Evolutionary conservation across 2,888 invertebrate species (phyloP).

Genomic region (Tubulanus polymorphus): DNA sequence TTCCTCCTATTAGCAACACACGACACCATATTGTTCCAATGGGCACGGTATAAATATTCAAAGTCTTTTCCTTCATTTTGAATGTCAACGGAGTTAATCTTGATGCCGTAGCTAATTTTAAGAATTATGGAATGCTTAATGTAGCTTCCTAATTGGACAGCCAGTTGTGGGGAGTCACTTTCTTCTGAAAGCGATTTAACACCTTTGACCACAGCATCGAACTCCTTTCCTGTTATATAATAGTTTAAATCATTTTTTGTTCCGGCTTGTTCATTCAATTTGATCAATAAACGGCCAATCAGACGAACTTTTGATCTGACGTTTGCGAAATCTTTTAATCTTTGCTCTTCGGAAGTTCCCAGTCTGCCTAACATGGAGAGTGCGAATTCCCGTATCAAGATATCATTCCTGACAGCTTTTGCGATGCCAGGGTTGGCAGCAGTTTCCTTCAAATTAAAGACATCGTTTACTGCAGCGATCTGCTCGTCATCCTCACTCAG

Average conservation of each 20-base stretch:
- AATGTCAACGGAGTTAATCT: background rate
- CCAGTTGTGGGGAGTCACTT: background rate
- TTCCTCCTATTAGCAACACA: background rate
- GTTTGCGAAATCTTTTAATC: background rate
- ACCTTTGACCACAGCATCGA: no score
- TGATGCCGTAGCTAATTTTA: background rate
- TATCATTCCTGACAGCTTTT: background rate
- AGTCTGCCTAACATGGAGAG: background rate
- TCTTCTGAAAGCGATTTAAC: background rate
- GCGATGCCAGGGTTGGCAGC: background rate
- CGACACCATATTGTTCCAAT: background rate
- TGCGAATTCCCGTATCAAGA: background rate
- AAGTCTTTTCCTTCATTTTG: background rate
- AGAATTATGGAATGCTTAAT: background rate
- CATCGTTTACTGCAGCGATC: background rate
- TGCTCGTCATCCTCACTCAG: background rate
- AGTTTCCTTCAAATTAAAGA: background rate
- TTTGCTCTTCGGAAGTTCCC: background rate
- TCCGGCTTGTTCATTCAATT: background rate
- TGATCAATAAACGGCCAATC: background rate
- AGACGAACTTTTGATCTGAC: background rate
- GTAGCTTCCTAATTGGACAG: background rate
- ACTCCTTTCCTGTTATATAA: background rate
- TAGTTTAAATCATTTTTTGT: background rate
- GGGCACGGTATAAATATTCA: background rate